phyloP scores from a whole-genome alignment of 2,888 invertebrate species.

The Neoscelio sp. region DNA sequence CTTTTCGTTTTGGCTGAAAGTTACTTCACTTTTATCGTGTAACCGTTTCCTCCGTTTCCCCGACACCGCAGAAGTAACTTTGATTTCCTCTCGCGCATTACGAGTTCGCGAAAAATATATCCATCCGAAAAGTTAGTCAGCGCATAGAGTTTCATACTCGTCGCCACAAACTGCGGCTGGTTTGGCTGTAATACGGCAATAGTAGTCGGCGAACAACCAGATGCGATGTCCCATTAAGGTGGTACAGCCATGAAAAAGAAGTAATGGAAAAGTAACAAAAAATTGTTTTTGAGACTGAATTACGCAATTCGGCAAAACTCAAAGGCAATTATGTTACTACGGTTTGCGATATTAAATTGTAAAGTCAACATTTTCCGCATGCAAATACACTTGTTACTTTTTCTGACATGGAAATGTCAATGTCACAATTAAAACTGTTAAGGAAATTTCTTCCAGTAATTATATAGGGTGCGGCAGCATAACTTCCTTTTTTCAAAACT shows the following conservation, averaged over 20 bases:
- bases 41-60: constrained; percentile 52
- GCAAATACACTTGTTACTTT: too few species aligned
- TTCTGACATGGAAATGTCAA: too few species aligned
- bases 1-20: constrained; percentile 70
- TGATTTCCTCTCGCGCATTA: constrained; percentile 68
- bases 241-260: constrained; percentile 7
- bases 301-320: too few species aligned
- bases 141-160: constrained; percentile 64
- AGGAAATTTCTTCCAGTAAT: too few species aligned
- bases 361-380: too few species aligned
- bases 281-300: constrained; percentile 7
- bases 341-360: too few species aligned
- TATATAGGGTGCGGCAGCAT: too few species aligned
- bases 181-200: constrained; percentile 61
- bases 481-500: too few species aligned
- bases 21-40: constrained; percentile 67
- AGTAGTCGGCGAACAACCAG: constrained; percentile 51
- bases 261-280: constrained; percentile 43
- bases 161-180: constrained; percentile 58
- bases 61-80: constrained; percentile 74
- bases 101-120: constrained; percentile 76
- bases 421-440: too few species aligned
- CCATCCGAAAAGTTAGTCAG: constrained; percentile 75
- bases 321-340: too few species aligned
- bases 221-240: constrained; percentile 42